phyloP scores from a whole-genome alignment of 2,113 vertebrate species.

The Hemiprocne comata region DNA sequence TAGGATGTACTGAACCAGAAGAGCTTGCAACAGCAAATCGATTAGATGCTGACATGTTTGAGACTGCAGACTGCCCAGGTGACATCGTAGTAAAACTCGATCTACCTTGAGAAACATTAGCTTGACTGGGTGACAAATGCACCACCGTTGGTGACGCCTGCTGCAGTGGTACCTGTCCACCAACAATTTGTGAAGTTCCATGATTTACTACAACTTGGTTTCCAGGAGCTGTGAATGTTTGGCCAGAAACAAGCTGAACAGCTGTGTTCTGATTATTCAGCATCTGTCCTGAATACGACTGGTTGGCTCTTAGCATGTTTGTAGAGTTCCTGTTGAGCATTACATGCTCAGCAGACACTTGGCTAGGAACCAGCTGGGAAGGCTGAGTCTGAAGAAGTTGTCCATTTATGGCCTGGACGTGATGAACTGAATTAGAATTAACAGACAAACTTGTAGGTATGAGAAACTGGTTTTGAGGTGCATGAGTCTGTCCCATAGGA shows the following conservation, averaged over 20 bases:
- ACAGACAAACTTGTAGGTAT: conserved; percentile 88
- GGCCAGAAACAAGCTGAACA: conserved; percentile 90
- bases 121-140: conserved; percentile 83
- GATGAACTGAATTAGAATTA: conserved; percentile 85
- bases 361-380: conserved; percentile 78
- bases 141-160: conserved; percentile 81
- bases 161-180: conserved; percentile 83
- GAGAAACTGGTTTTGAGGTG: conserved; percentile 88
- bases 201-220: conserved; percentile 93
- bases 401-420: conserved; percentile 87
- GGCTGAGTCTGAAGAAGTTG: conserved; percentile 84
- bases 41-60: conserved; percentile 77
- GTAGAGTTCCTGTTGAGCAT: conserved; percentile 81
- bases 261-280: conserved; percentile 87
- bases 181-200: conserved; percentile 77
- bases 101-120: conserved; percentile 79
- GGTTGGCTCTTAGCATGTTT: conserved; percentile 81
- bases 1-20: conserved; percentile 74
- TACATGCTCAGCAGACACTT: conserved; percentile 79
- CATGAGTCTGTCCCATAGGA: conserved; percentile 85
- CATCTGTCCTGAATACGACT: conserved; percentile 85
- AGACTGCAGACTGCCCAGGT: conserved; percentile 71
- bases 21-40: conserved; percentile 86
- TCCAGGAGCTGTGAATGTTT: conserved; percentile 85
- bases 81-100: conserved; percentile 71